Base-by-base conservation (phyloP, 2,888 invertebrate genomes). In the Cheilosia urbana region DNA sequence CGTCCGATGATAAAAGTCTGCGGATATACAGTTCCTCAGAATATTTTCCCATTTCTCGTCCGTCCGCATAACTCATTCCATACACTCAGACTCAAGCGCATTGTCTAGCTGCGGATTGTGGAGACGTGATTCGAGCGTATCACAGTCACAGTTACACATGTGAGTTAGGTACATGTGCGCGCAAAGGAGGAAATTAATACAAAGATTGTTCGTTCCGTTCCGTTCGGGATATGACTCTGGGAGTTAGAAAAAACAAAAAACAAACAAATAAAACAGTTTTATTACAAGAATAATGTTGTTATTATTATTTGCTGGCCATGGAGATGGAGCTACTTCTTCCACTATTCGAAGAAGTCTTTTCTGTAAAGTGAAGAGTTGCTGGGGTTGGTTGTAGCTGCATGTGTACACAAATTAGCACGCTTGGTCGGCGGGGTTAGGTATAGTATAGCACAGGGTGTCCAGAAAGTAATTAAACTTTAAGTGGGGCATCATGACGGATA, bases 231-330 rank as follows among this genome's bases (percentile, higher is more conserved):
- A 27, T 42, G 63, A 47, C 21, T 68, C 11, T 69, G 51, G 53
- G 76, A 75, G 78, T 24, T 66, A 60, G 75, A 62, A 63, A 71
- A 17, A 49, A 69, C 21, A 68, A 55, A 49, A 75, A 79, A 7
- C 3, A 30, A 30, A 30, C 30, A 69, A n/a, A 34, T 30, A 55
- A 60, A 75, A 79, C 63, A 72, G 60, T 85, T 85, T 85, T 76
- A 85, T 85, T 81, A 68, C 71, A 71, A 71, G 62, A 76, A 80
- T 85, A 85, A 85, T 85, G 80, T 85, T 80, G 71, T 80, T 81
- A 85, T 80, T 84, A 84, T 80, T 76, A 85, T 80, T 76, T 76
- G 71, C 76, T 76, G 76, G 75, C 75, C 80, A 71, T 75, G 58
- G 49, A 78, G 73, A 71, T 79, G 58, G 55, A 73, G 73, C 45